Evolutionary conservation across 2,113 vertebrate species (phyloP), one percentile per base, ranked within the genome.

Genomic region (Xyrauchen texanus): DNA sequence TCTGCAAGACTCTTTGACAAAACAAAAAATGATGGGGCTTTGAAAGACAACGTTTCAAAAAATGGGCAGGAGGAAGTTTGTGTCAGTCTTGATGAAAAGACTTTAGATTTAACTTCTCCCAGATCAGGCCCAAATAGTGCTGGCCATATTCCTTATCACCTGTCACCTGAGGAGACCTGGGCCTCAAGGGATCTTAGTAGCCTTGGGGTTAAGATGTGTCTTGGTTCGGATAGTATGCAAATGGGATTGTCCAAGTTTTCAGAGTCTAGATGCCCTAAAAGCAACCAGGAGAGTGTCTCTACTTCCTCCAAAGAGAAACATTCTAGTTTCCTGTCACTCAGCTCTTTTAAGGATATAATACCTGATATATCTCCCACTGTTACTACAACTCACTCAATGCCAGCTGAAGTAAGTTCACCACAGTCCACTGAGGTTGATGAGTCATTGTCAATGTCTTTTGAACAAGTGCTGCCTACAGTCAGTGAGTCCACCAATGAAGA

Each of bases 381-480:
- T 76, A 95, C 94, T 53, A 85, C 84, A 44, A 95, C 95, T 0
- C 95, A 95, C 0, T 95, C 95, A 0, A 85, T 96, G 87, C 95
- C 94, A 0, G 95, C 95, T 0, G 95, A 96, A 86, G 93, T 95
- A 76, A 93, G 95, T 4, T 96, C 95, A 0, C 95, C 95, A 0
- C 95, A 95, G 61, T 96, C 95, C 77, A 96, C 95, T 0, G 95
- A 96, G 86, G 93, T 96, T 76, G 95, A 95, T 0, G 95, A 95
- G 78, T 95, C 95, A 0, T 89, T 95, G 0, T 95, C 95, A 0
- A 92, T 94, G n/a, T 96, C 95, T 68, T 94, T 95, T 0, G 95
- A 96, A 88, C 94, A 95, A 81, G 93, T 93, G 0, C 89, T 95
- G 68, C 94, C 91, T 0, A 92, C 94, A 0, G 90, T 94, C 64